Base-by-base conservation (phyloP, 2,888 invertebrate species). In the Camptogramma bilineatum region DNA sequence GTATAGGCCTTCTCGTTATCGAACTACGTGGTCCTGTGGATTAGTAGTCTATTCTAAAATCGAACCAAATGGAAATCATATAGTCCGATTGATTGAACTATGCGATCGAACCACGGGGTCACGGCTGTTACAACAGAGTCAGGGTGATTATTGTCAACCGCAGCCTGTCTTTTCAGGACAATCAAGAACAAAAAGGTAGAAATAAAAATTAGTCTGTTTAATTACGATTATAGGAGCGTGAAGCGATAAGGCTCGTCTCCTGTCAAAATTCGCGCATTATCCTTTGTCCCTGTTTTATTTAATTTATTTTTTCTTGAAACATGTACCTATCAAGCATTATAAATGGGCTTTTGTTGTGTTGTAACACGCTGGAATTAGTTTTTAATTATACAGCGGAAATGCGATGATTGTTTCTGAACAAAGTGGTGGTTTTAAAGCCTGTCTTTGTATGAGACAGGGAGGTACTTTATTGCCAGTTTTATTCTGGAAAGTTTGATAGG, bases 381-480 rank as follows among this genome's bases (percentile, higher is more conserved):
- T 90, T 88, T 90, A 90, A 90, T 90, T 90, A 88, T 77, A 74
- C 74, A 68, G 84, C 81, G 90, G 89, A 90, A 87, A 82, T 80
- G 46, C 51, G 62, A 65, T 67, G 68, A 67, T 66, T 72, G 68
- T 57, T 60, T 34, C 47, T 46, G 64, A 70, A 72, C 68, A 72
- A 70, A 70, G 68, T 52, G 17, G 18, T 18, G 60, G 51, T 44
- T 59, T 66, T 57, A n/a, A 39, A 61, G 47, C 48, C 21, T 57
- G 28, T 50, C 51, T 24, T 58, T 62, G 60, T 58, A 65, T 51
- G 62, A 48, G 21, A 24, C 46, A 58, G 24, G n/a, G 44, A 18
- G 31, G 55, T 8, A 55, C 46, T 58, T 42, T 13, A 24, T 24
- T 24, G 24, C n/a, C n/a, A n/a, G n/a, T n/a, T n/a, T n/a, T n/a